These are phyloP conservation scores for Alectura lathami DNA, from an alignment of 2,113 vertebrate species.

Conservation along the genomic window DNA sequence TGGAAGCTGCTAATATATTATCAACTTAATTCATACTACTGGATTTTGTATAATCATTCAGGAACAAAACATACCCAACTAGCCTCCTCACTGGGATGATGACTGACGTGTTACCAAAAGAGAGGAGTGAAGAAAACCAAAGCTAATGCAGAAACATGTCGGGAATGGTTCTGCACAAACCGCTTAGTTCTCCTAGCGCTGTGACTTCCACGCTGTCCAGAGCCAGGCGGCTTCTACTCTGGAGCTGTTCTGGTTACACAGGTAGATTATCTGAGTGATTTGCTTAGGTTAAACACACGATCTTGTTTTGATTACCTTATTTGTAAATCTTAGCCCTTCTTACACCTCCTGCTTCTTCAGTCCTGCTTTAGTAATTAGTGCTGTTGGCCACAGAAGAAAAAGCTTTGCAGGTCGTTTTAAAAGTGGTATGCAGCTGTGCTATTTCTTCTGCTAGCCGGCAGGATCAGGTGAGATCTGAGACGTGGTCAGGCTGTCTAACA, in stretches of 20 bases:
- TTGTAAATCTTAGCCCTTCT: not conserved
- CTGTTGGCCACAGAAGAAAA: not conserved
- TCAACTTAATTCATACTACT: conserved; percentile 29
- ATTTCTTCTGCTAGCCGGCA: not conserved
- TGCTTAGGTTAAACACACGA: not conserved
- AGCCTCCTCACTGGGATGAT: not conserved
- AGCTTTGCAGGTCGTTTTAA: not conserved
- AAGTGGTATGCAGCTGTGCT: not conserved
- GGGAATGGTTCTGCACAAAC: not conserved
- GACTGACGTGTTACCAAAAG: not conserved
- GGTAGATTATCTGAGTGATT: not conserved
- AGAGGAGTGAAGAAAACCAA: not conserved
- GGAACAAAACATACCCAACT: conserved; percentile 10
- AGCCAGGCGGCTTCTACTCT: not conserved
- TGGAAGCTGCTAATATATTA: conserved; percentile 41
- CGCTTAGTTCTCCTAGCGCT: not conserved
- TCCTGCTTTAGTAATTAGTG: not conserved
- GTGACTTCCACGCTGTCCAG: not conserved
- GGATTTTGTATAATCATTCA: conserved; percentile 11
- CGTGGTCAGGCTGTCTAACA: not conserved
- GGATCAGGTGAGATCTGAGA: not conserved
- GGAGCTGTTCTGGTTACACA: not conserved
- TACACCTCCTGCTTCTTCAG: not conserved
- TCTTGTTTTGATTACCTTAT: conserved; percentile 1
- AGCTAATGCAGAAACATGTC: not conserved